Base-by-base conservation (phyloP, 2,888 invertebrate species). In the Conchocele bisecta region DNA sequence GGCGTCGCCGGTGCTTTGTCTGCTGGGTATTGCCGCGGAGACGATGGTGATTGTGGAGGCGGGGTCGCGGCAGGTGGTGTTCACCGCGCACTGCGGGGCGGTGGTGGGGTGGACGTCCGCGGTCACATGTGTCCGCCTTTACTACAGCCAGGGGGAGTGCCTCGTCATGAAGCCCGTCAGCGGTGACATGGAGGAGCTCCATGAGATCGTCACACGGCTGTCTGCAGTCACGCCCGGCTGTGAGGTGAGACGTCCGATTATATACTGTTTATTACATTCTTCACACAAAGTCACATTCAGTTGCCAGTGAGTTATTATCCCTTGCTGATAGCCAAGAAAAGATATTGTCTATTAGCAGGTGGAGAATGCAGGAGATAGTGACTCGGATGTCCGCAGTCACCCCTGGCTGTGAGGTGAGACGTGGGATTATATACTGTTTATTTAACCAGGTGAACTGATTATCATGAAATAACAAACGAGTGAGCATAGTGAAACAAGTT, bases 121-220 rank as follows among this genome's bases (percentile, higher is more conserved):
- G n/a, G n/a, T n/a, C n/a, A n/a, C n/a, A n/a, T n/a, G n/a, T n/a
- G n/a, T n/a, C n/a, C n/a, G n/a, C 70, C 92, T 97, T 69, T 98
- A 96, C 92, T 96, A 97, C 92, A 97, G 98, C 91, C 96, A 97
- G 91, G 97, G 98, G 2, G 98, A 98, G 92, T 96, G 97, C 90
- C 94, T 97, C 82, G 95, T 96, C 5, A 93, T 97, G 73, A 94
- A 95, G 84, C 94, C 95, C 88, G 93, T 94, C 64, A 94, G 95
- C 83, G 89, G 88, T 33, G 89, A 89, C 31, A 93, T 93, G 72
- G 94, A 94, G 3, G 93, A 94, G 91, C 85, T 92, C 66, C 93
- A 94, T 91, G 96, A 96, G 90, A 94, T 98, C 68, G 94, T 96
- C 87, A 94, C 95, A 15, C 93, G 98, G 26, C 93, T 98, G 37